These are phyloP conservation scores for Mystacornis crossleyi DNA, from an alignment of 2,113 vertebrate species.

Conservation along the genomic window DNA sequence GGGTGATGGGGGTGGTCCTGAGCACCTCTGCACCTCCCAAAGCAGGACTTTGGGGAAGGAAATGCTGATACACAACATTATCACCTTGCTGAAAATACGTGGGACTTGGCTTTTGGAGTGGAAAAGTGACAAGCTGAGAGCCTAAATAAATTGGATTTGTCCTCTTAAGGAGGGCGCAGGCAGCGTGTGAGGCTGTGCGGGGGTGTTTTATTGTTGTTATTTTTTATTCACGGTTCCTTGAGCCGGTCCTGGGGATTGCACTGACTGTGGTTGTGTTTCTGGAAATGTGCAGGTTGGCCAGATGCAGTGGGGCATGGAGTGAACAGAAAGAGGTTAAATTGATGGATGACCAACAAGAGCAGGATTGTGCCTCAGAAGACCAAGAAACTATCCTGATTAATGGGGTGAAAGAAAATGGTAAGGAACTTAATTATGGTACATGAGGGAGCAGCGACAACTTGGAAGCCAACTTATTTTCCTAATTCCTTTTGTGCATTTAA, in stretches of 20 bases:
- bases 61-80: not conserved
- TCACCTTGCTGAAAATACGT: not conserved
- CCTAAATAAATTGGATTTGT: not conserved
- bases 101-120: not conserved
- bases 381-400: slow-evolving; percentile 87
- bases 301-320: slow-evolving; percentile 87
- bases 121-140: not conserved
- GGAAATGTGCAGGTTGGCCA: slow-evolving; percentile 84
- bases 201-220: not conserved
- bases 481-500: not conserved
- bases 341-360: slow-evolving; percentile 97
- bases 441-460: not conserved
- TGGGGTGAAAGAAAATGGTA: slow-evolving; percentile 89
- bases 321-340: slow-evolving; percentile 86
- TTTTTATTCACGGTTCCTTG: slow-evolving; percentile 24
- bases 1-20: not conserved
- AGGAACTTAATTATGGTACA: slow-evolving; percentile 69
- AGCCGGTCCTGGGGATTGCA: slow-evolving; percentile 37
- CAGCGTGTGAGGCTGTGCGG: not conserved
- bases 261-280: slow-evolving; percentile 75
- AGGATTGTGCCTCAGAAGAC: slow-evolving; percentile 87
- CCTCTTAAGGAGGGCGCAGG: not conserved
- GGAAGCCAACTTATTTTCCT: slow-evolving; percentile 12
- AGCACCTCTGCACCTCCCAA: not conserved
- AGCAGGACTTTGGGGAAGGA: not conserved